Evolutionary conservation across 2,797 vertebrate species (phyloP), one percentile per base, ranked within the genome.

Genomic region (Eutrigla gurnardus): DNA sequence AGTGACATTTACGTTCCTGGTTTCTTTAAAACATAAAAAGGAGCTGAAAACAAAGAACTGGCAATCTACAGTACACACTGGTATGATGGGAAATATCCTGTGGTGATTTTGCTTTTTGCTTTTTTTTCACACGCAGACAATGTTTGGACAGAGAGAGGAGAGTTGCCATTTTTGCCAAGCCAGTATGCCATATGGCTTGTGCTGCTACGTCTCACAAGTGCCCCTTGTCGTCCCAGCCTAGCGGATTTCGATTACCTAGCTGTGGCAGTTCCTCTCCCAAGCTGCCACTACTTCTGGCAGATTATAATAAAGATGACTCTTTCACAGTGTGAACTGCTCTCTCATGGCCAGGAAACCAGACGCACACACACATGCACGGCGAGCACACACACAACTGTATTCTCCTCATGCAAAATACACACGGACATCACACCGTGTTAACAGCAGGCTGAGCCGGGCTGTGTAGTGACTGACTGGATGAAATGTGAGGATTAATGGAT

Each of bases 401-500:
- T 57, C 75, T 69, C 75, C 67, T 90, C 65, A 78, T 81, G 72
- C 65, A 86, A 76, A 82, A 86, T 68, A 84, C 86, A 83, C 86
- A 73, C 65, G 40, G 75, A 73, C 81, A 85, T 82, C 83, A 75
- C 80, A 78, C 81, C 93, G 92, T 88, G 92, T 93, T 95, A 96
- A 92, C 95, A 96, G 96, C 95, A 94, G 96, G 94, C 94, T 92
- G 91, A 85, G 77, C 83, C 7, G 47, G 33, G 73, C 78, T 87
- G 74, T 50, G 75, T 62, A 88, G 86, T 96, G 95, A 96, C 94
- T 95, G 96, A 96, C 96, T 95, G 95, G 93, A 93, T 95, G 95
- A 97, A 96, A 96, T 93, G 93, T 90, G 94, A 96, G 96, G 95
- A 97, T 97, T 97, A 98, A 98, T 98, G 96, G 96, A 96, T 97